Percentiles rank a stretch among this genome's conserved stretches.
These are phyloP conservation scores for Macrosoma leucophasiata DNA, from an alignment of 2,888 invertebrate species.

Conservation along the genomic window DNA sequence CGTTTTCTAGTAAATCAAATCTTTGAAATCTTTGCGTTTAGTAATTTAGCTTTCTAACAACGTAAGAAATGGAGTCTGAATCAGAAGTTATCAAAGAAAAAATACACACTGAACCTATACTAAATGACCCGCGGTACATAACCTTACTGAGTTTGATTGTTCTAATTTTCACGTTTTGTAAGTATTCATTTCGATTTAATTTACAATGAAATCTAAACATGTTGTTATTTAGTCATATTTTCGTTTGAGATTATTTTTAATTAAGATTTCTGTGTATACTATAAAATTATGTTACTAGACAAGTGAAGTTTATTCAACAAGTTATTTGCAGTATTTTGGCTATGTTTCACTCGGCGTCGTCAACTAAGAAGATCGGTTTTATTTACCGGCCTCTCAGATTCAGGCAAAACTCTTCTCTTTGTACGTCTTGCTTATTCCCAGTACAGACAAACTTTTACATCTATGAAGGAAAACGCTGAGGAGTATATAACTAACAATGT, in stretches of 20 bases:
- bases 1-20: too few relatives aligned
- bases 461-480: constrained; percentile 91
- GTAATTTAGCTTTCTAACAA: too few relatives aligned
- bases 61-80: constrained; percentile 52
- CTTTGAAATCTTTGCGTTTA: too few relatives aligned
- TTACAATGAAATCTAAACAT: not conserved
- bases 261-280: constrained; percentile 2
- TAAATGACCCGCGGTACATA: constrained; percentile 67
- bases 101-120: constrained; percentile 59
- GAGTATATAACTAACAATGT: constrained; percentile 79
- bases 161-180: constrained; percentile 58
- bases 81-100: constrained; percentile 64
- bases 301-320: too few relatives aligned
- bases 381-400: constrained; percentile 89
- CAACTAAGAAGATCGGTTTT: constrained; percentile 80
- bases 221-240: not conserved
- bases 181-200: constrained; percentile 28
- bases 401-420: constrained; percentile 93
- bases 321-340: constrained; percentile 74
- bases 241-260: not conserved
- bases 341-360: constrained; percentile 76
- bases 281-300: constrained; percentile 4
- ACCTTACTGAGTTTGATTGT: constrained; percentile 63
- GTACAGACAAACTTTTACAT: constrained; percentile 87
- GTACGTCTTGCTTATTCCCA: constrained; percentile 84